phyloP scores from a whole-genome alignment of 2,113 vertebrate species.

The Dasyprocta punctata region DNA sequence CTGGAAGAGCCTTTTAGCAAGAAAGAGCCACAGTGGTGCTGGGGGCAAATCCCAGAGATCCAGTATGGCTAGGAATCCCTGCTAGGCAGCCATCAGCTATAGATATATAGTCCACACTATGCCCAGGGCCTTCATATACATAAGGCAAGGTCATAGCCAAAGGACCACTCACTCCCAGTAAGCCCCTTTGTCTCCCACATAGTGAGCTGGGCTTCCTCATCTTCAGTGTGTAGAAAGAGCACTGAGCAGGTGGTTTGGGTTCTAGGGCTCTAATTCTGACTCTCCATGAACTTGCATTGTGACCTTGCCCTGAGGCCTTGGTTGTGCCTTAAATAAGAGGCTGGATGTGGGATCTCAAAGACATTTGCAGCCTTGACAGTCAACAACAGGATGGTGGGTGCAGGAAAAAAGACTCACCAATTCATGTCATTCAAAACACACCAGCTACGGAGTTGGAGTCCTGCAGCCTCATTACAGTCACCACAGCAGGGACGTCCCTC shows the following conservation, averaged over 20 bases:
- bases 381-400: neutral
- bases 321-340: slow-evolving; percentile 35
- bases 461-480: neutral
- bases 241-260: neutral
- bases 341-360: slow-evolving; percentile 32
- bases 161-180: neutral
- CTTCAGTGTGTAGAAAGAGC: neutral
- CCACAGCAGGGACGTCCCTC: neutral
- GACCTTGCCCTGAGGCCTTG: slow-evolving; percentile 59
- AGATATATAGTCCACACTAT: rapidly evolving
- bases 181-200: neutral
- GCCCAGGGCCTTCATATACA: neutral
- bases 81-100: neutral
- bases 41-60: neutral
- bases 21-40: neutral
- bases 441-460: neutral
- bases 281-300: slow-evolving; percentile 72
- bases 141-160: neutral
- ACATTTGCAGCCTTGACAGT: neutral
- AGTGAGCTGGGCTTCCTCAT: neutral
- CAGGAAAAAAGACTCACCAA: neutral
- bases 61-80: neutral
- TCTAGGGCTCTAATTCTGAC: neutral
- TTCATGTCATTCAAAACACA: neutral
- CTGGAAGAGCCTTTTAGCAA: neutral